Conservation (phyloP, 2,888 invertebrate species). For the Epinotia ramella region DNA sequence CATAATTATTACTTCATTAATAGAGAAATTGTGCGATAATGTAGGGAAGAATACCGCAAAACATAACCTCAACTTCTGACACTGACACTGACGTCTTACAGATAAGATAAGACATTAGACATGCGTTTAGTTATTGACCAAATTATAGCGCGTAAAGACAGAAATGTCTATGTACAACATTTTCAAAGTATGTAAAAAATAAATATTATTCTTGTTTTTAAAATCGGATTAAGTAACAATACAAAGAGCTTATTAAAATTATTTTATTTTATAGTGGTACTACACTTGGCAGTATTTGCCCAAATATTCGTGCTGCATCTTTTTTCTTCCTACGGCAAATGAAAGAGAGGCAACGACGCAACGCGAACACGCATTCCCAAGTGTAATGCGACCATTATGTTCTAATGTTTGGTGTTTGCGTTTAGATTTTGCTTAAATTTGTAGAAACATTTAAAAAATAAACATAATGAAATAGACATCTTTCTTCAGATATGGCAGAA, state of each 20-base stretch:
- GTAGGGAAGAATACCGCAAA: slow-evolving; percentile 12
- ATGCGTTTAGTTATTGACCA: neutral
- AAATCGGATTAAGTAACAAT: no score
- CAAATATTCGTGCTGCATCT: no score
- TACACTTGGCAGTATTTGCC: no score
- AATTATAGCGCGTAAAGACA: neutral
- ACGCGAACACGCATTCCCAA: no score
- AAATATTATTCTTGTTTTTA: no score
- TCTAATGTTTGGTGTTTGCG: neutral
- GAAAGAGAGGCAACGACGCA: no score
- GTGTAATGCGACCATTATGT: no score
- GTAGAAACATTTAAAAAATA: neutral
- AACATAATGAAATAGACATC: neutral
- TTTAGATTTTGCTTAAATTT: neutral
- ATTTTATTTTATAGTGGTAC: no score
- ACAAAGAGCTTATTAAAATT: no score
- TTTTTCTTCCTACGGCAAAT: no score
- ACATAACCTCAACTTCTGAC: slow-evolving; percentile 42
- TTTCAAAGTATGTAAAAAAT: no score
- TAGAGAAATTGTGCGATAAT: slow-evolving; percentile 12
- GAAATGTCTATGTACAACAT: neutral
- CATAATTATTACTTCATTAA: neutral
- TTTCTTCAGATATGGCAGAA: neutral
- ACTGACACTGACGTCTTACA: slow-evolving; percentile 4
- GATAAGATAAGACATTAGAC: neutral